Conservation (phyloP, 2,797 vertebrate species). For the Oceanodroma leucorhoa region DNA sequence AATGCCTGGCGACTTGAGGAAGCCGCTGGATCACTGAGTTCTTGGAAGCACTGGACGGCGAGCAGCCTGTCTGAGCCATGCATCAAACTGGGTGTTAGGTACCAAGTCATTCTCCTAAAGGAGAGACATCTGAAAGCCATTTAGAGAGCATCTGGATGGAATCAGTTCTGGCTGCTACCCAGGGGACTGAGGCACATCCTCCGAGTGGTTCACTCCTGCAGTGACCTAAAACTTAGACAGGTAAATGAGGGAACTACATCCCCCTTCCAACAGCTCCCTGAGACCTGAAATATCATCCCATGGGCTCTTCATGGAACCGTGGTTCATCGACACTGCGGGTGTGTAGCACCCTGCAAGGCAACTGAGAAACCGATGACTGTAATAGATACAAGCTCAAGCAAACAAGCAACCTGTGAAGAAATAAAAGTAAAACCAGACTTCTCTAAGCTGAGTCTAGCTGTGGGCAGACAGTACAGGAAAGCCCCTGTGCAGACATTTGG, state of each 20-base stretch:
- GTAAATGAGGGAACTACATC: not conserved
- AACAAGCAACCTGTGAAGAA: not conserved
- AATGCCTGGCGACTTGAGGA: not conserved
- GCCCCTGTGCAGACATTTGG: not conserved
- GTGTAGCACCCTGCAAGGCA: not conserved
- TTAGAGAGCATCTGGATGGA: conserved; percentile 17
- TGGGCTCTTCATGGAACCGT: not conserved
- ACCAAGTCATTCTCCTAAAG: not conserved
- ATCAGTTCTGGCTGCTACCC: not conserved
- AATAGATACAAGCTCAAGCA: not conserved
- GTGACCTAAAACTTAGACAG: not conserved
- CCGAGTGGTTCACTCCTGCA: not conserved
- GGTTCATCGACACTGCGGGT: not conserved
- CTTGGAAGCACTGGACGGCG: conserved; percentile 12
- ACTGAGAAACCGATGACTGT: not conserved
- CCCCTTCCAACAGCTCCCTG: not conserved
- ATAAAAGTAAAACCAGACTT: not conserved
- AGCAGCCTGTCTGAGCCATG: not conserved
- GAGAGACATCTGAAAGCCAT: conserved; percentile 9
- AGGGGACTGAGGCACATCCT: not conserved
- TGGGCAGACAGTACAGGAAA: not conserved
- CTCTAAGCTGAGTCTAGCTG: not conserved
- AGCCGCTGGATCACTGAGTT: not conserved
- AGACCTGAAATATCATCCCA: not conserved
- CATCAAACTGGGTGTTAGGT: not conserved